A percentile compares a stretch with the other conserved stretches of the same genome.
phyloP scores from a whole-genome alignment of 2,797 vertebrate species.

The Hapalemur alaotrensis region DNA sequence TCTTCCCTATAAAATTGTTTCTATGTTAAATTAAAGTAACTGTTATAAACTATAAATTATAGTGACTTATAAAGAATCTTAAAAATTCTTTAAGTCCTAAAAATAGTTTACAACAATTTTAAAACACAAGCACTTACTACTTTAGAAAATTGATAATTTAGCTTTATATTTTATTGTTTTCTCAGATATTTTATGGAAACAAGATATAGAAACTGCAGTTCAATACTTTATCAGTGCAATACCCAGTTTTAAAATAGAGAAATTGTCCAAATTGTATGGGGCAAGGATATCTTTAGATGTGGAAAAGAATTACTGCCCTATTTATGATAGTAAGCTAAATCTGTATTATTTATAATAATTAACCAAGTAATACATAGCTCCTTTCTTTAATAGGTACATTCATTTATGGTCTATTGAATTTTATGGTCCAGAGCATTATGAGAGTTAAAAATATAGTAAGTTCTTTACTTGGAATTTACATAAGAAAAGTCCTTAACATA shows the following conservation, averaged over 20 bases:
- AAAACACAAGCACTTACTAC: background rate
- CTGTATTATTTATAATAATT: background rate
- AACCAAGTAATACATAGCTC: background rate
- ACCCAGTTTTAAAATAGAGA: background rate
- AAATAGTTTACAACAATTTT: conserved; percentile 20
- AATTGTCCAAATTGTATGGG: background rate
- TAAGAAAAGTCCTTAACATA: background rate
- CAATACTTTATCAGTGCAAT: background rate
- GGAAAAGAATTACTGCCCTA: background rate
- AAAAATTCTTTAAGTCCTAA: background rate
- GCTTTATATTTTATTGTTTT: background rate
- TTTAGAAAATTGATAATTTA: conserved; percentile 3
- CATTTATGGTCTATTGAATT: background rate
- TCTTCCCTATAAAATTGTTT: background rate
- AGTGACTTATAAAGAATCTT: background rate
- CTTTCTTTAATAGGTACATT: background rate
- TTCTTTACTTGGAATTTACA: background rate
- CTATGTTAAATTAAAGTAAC: background rate
- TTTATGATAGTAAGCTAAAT: background rate
- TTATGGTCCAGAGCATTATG: background rate
- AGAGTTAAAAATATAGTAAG: background rate
- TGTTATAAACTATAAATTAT: background rate
- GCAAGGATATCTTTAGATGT: background rate
- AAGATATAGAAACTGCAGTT: background rate
- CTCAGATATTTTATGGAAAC: background rate